phyloP scores from a whole-genome alignment of 2,888 invertebrate genomes.

The Lacanobia wlatinum region DNA sequence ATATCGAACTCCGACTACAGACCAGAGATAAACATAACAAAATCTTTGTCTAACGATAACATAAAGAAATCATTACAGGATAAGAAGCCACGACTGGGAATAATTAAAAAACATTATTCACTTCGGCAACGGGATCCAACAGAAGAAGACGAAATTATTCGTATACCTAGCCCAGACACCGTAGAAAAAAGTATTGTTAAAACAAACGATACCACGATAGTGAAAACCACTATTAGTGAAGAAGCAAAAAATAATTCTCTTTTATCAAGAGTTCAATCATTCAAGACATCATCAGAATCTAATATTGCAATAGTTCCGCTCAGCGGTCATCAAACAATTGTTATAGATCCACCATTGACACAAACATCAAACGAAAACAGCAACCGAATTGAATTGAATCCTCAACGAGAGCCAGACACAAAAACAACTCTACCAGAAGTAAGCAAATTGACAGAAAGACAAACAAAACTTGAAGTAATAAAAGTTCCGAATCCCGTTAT shows the following conservation, averaged over 20 bases:
- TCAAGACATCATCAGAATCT: slow-evolving; percentile 87
- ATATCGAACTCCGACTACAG: slow-evolving; percentile 75
- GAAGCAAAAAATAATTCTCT: slow-evolving; percentile 81
- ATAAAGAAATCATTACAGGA: slow-evolving; percentile 76
- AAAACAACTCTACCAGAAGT: slow-evolving; percentile 52
- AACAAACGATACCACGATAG: slow-evolving; percentile 59
- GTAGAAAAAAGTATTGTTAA: slow-evolving; percentile 75
- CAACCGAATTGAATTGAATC: slow-evolving; percentile 45
- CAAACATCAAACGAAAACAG: slow-evolving; percentile 70
- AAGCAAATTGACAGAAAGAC: slow-evolving; percentile 44
- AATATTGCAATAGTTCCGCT: slow-evolving; percentile 87
- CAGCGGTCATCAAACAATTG: slow-evolving; percentile 90
- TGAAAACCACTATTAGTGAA: slow-evolving; percentile 60
- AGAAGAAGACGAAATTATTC: slow-evolving; percentile 80
- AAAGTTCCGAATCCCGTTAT: slow-evolving; percentile 52
- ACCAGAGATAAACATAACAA: slow-evolving; percentile 79
- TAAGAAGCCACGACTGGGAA: slow-evolving; percentile 75
- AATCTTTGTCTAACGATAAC: slow-evolving; percentile 85
- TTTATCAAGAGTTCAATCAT: slow-evolving; percentile 86
- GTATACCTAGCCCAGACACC: slow-evolving; percentile 84
- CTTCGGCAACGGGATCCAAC: slow-evolving; percentile 87
- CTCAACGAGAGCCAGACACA: slow-evolving; percentile 53
- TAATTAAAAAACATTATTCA: slow-evolving; percentile 88
- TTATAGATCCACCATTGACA: slow-evolving; percentile 85
- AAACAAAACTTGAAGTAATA: slow-evolving; percentile 48